Conservation (phyloP, 2,113 vertebrate species). For the Xiphophorus hellerii region DNA sequence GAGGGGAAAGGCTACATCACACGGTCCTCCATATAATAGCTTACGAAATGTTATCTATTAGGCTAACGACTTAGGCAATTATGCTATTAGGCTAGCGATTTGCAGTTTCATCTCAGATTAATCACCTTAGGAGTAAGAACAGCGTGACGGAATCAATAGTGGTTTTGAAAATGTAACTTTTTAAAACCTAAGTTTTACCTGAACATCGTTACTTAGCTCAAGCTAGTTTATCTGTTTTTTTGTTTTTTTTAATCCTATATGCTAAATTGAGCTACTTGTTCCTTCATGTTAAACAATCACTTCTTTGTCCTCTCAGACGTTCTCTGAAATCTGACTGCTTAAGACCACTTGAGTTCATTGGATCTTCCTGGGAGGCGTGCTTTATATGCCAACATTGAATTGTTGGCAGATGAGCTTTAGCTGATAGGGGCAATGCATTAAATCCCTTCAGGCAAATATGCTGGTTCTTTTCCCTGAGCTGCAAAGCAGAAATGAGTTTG, state of each 20-base stretch:
- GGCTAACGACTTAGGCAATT: too few species aligned
- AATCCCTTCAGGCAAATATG: constrained; percentile 48
- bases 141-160: not conserved
- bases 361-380: constrained; percentile 56
- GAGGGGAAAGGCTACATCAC: not conserved
- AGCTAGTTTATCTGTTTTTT: not conserved
- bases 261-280: constrained; percentile 1
- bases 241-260: constrained; percentile 35
- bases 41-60: too few species aligned
- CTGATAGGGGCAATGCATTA: constrained; percentile 54
- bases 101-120: too few species aligned
- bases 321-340: constrained; percentile 48
- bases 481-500: constrained; percentile 22
- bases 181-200: not conserved
- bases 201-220: not conserved
- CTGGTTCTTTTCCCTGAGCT: constrained; percentile 26
- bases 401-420: constrained; percentile 55
- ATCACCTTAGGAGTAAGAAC: not conserved
- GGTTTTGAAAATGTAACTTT: not conserved
- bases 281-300: constrained; percentile 43
- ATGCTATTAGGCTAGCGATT: too few species aligned
- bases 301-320: constrained; percentile 50
- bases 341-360: constrained; percentile 46
- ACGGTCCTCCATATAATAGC: not conserved
- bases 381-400: constrained; percentile 70